Evolutionary conservation across 2,797 vertebrate genomes (phyloP).

Genomic region (Amphiprion clarkii): DNA sequence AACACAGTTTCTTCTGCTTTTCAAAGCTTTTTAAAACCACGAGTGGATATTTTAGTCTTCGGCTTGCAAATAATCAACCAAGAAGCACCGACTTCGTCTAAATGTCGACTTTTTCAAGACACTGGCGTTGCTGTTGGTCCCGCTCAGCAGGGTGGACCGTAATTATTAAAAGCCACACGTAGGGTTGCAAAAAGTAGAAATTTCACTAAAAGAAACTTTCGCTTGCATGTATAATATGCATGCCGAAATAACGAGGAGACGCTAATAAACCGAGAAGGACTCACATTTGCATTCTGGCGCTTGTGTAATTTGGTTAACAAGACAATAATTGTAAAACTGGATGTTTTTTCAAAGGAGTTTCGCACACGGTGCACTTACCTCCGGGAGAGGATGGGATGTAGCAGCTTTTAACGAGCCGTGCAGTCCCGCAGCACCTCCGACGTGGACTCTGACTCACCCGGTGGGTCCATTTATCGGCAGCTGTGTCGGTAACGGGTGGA

Average conservation of each 20-base stretch:
- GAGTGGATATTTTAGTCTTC: neutral
- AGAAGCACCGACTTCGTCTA: accelerated
- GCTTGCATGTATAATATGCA: neutral
- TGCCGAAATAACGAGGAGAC: neutral
- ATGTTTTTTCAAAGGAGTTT: constrained; percentile 5
- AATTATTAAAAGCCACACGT: neutral
- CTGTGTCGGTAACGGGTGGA: constrained; percentile 11
- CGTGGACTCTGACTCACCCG: constrained; percentile 8
- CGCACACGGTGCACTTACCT: constrained; percentile 30
- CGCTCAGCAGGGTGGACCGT: constrained; percentile 40
- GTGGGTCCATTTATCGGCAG: constrained; percentile 37
- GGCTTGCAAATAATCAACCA: neutral
- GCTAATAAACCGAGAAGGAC: accelerated
- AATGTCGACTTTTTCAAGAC: constrained; percentile 22
- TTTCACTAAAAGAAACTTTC: accelerated
- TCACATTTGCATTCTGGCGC: accelerated
- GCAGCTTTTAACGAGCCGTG: constrained; percentile 6
- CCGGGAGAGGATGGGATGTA: neutral
- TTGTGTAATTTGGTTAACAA: accelerated
- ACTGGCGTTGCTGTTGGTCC: neutral
- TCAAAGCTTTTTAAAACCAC: accelerated
- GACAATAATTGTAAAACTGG: accelerated
- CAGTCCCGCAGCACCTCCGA: neutral
- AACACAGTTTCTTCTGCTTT: accelerated
- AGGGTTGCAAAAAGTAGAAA: neutral